These are phyloP conservation scores for Vidua macroura DNA, from an alignment of 2,113 vertebrate genomes.

Conservation along the genomic window DNA sequence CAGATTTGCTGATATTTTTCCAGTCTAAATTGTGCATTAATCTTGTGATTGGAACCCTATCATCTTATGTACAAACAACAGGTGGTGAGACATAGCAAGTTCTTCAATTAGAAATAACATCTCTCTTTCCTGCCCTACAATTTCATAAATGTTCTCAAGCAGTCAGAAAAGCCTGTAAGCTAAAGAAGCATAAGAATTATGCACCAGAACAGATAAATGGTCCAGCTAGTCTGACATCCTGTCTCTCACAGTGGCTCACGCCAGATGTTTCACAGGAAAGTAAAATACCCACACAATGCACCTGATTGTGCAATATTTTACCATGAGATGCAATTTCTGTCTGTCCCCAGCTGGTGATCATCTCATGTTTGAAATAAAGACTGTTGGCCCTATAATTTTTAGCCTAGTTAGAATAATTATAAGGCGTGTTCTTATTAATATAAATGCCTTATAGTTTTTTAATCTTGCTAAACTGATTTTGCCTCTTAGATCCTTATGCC, in stretches of 20 bases:
- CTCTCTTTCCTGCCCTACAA: not conserved
- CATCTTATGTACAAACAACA: constrained; percentile 60
- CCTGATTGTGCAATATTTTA: constrained; percentile 38
- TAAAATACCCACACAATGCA: constrained; percentile 39
- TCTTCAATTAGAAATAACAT: constrained; percentile 49
- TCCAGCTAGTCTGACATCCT: constrained; percentile 31
- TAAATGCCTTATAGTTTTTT: not conserved
- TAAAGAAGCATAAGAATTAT: constrained; percentile 29
- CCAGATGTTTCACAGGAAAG: constrained; percentile 56
- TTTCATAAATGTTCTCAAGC: constrained; percentile 40
- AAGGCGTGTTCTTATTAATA: constrained; percentile 20
- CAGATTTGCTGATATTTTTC: constrained; percentile 48
- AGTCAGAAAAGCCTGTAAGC: not conserved
- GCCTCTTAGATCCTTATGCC: not conserved
- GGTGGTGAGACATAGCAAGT: constrained; percentile 34
- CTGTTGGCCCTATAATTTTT: constrained; percentile 43
- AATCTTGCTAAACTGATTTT: constrained; percentile 27
- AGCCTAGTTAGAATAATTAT: constrained; percentile 46
- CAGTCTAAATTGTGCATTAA: constrained; percentile 19
- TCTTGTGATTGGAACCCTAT: constrained; percentile 45
- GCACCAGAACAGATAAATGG: constrained; percentile 16
- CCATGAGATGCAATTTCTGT: not conserved
- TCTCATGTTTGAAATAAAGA: constrained; percentile 40
- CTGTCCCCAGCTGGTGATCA: constrained; percentile 45
- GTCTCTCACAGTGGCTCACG: not conserved